phyloP scores from a whole-genome alignment of 2,113 vertebrate species.

The Pagrus major region DNA sequence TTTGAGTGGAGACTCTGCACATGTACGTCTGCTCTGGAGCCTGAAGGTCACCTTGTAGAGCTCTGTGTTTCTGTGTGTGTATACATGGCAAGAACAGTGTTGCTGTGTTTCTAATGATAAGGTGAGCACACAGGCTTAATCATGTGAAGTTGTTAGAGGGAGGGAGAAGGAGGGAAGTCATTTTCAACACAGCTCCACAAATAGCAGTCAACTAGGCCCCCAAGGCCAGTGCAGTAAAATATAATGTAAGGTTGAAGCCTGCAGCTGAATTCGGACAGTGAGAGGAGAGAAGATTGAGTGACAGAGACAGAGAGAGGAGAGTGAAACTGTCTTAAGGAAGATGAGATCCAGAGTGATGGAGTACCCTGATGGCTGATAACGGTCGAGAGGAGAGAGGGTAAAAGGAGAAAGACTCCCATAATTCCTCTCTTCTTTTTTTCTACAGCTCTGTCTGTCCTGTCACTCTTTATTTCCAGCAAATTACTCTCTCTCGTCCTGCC shows the following conservation, averaged over 20 bases:
- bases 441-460: constrained; percentile 46
- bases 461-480: constrained; percentile 70
- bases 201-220: neutral
- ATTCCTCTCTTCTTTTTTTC: constrained; percentile 55
- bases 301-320: constrained; percentile 56
- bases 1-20: constrained; percentile 29
- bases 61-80: constrained; percentile 1
- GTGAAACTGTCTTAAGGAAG: constrained; percentile 65
- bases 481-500: constrained; percentile 37
- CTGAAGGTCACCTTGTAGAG: constrained; percentile 57
- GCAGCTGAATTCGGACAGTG: constrained; percentile 32
- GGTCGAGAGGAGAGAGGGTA: constrained; percentile 53
- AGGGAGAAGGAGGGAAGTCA: neutral
- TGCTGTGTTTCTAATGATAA: constrained; percentile 3
- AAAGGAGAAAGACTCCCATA: constrained; percentile 65
- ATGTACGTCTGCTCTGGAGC: constrained; percentile 22
- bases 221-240: constrained; percentile 39
- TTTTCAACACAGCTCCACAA: constrained; percentile 29
- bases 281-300: constrained; percentile 42
- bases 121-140: constrained; percentile 23
- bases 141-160: constrained; percentile 15
- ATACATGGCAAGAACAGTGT: neutral
- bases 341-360: constrained; percentile 71
- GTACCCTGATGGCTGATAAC: constrained; percentile 69
- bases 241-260: constrained; percentile 27